Base-by-base conservation (phyloP, 2,888 invertebrate species). In the Leucozona laternaria region DNA sequence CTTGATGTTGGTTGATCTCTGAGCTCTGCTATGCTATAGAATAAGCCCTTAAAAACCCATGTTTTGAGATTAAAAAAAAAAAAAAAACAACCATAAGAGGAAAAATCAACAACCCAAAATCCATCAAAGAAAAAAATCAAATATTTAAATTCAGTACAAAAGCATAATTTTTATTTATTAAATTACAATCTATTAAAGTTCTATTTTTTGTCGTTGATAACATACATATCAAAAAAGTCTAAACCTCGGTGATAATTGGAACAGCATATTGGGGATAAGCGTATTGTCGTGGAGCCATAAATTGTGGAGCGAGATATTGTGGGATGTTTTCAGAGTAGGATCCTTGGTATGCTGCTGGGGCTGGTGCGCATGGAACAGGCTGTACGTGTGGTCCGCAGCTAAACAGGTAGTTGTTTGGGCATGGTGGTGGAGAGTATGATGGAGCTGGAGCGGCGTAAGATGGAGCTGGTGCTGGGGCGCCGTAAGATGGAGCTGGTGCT, bases 321-420 rank as follows among this genome's bases (percentile, higher is more conserved):
- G 91, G 91, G 40, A 88, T 82, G 62, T 89, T 89, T 31, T 91
- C 89, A 15, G 91, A 91, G 86, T 90, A 91, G 60, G 91, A 89
- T 10, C 90, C 91, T 37, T 90, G 84, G 48, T 89, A 89, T 71
- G 90, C 90, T 34, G 88, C 71, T 60, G 73, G 71, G 1, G 22
- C 20, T 0, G 58, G 3, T 11, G 88, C 72, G 84, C 92, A 92
- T 76, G 91, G 90, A 60, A 91, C 92, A 80, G 91, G 90, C 77
- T 90, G 88, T 76, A 92, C 84, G 0, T 89, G 90, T 62, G 92
- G 92, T 73, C 90, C 90, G 83, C 92, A 92, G 83, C 92, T 91
- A 89, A 92, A 91, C 79, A 92, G 85, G 72, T 91, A 91, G 85
- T 90, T 91, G 79, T 89, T 90, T 45, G 91, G 90, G 80, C 92